These are phyloP conservation scores for Eumacrocentrus americanus DNA, from an alignment of 2,888 invertebrate genomes.

Conservation along the genomic window DNA sequence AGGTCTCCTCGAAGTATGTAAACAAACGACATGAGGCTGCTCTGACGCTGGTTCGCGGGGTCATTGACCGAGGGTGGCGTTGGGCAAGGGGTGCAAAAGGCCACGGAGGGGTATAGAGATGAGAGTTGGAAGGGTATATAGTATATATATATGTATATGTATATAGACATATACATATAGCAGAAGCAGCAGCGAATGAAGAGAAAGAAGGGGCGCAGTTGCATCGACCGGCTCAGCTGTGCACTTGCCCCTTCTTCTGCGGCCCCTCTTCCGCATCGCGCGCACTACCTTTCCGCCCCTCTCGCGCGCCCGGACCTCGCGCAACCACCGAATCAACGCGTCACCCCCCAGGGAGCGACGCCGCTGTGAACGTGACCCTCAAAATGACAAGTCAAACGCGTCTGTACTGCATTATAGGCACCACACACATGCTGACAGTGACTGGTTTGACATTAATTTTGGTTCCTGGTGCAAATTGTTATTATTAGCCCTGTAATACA, in stretches of 20 bases:
- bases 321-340: conserved; percentile 53
- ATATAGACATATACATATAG: conserved; percentile 15
- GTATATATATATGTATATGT: conserved; percentile 25
- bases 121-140: conserved; percentile 21
- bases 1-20: conserved; percentile 29
- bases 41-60: conserved; percentile 50
- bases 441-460: no score
- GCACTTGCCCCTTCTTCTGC: conserved; percentile 34
- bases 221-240: conserved; percentile 50
- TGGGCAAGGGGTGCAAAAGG: conserved; percentile 24
- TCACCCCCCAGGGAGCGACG: conserved; percentile 29
- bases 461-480: no score
- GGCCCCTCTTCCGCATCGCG: conserved; percentile 15
- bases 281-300: conserved; percentile 15
- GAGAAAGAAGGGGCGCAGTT: conserved; percentile 46
- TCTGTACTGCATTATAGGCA: conserved; percentile 41
- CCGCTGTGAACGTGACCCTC: conserved; percentile 61
- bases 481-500: no score
- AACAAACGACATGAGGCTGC: conserved; percentile 35
- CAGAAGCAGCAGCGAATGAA: conserved; percentile 16
- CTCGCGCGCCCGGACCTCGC: conserved; percentile 56
- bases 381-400: conserved; percentile 50
- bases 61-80: conserved; percentile 54
- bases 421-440: no score
- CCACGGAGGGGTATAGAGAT: conserved; percentile 27